Conservation (phyloP, 2,888 invertebrate genomes). For the Leptopilina drosophilae region DNA sequence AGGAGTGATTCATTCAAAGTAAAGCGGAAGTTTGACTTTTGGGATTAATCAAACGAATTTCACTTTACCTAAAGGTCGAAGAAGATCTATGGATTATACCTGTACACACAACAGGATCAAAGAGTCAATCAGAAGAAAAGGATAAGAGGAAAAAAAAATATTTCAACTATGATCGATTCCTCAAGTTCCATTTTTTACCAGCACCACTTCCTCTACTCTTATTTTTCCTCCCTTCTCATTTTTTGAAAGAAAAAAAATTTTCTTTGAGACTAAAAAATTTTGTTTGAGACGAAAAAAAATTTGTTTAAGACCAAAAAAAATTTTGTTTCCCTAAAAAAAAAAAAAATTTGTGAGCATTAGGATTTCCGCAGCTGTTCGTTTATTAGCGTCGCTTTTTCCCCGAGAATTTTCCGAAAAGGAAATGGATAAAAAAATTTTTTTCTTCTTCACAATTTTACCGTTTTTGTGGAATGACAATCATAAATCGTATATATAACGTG, state of each 20-base stretch:
- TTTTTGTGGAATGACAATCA: slow-evolving; percentile 42
- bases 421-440: too few relatives aligned
- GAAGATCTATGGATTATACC: neutral
- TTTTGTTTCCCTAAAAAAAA: too few relatives aligned
- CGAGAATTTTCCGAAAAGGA: slow-evolving; percentile 38
- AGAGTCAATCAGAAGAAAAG: slow-evolving; percentile 20
- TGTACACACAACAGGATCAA: neutral
- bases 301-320: too few relatives aligned
- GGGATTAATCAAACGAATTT: slow-evolving; percentile 24
- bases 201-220: slow-evolving; percentile 1
- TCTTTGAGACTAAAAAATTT: neutral
- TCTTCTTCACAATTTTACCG: too few relatives aligned
- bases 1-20: slow-evolving; percentile 7
- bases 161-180: slow-evolving; percentile 14
- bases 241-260: neutral
- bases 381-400: slow-evolving; percentile 26
- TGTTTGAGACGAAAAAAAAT: too few relatives aligned
- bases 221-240: neutral
- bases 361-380: slow-evolving; percentile 35
- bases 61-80: slow-evolving; percentile 18
- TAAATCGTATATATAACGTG: slow-evolving; percentile 13
- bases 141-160: neutral
- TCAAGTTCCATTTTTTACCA: slow-evolving; percentile 6
- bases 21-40: slow-evolving; percentile 32
- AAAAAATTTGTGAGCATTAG: slow-evolving; percentile 7